Evolutionary conservation across 2,888 invertebrate species (phyloP), one percentile per base, ranked within the genome.

Genomic region (Drosophila borealis): DNA sequence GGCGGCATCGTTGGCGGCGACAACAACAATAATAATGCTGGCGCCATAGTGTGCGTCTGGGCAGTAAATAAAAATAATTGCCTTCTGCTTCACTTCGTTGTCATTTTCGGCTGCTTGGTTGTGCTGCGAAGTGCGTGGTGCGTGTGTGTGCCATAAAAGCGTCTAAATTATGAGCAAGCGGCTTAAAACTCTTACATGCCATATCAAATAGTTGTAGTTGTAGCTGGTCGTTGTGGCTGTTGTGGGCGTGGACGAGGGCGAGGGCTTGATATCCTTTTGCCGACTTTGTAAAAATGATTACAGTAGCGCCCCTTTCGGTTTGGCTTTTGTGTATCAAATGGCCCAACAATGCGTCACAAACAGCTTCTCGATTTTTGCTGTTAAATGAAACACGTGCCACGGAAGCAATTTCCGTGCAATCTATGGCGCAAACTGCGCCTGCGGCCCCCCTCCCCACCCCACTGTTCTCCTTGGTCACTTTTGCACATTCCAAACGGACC

Each of bases 1-100:
- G 83, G 83, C 78, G 78, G 66, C 62, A 56, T 46, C 48, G 57
- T 29, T 39, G 57, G 48, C 55, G 57, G 37, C 63, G 65, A 56
- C 72, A 67, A 63, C 70, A 67, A 67, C 81, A 87, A 89, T 59
- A 87, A 89, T 89, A 85, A 78, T 75, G 74, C 72, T 90, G 91
- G 91, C 91, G 91, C 91, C 91, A 91, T 83, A 88, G 78, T 86
- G 85, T 80, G 84, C 80, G 90, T 85, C 89, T 89, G 88, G 81
- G 82, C 87, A 90, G 90, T 91, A 91, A 90, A 91, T 91, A 91
- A 90, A 91, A 88, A 89, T 90, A 89, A 91, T 91, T 90, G 91
- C 90, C 88, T 88, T 84, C 84, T 89, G 88, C 81, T 89, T 82
- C 88, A 88, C 80, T 83, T 79, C 85, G 80, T 81, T 70, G 84